Percentiles rank a stretch among this genome's conserved stretches.
These are phyloP conservation scores for Diceros bicornis DNA, from an alignment of 2,797 vertebrate species.

Conservation along the genomic window DNA sequence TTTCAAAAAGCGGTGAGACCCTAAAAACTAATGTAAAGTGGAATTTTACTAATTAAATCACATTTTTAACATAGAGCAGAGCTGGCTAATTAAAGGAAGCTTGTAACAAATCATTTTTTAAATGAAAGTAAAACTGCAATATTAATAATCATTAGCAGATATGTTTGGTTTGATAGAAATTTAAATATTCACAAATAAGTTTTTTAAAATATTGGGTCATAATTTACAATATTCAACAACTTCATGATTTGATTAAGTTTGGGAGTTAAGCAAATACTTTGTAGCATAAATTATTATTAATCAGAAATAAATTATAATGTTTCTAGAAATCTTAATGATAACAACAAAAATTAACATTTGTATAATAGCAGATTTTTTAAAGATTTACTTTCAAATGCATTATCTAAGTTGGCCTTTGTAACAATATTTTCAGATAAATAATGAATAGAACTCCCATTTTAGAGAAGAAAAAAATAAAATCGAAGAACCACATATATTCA, in stretches of 20 bases:
- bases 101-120: conserved; percentile 29
- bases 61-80: conserved; percentile 32
- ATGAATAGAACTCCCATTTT: conserved; percentile 50
- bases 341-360: conserved; percentile 57
- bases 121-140: conserved; percentile 27
- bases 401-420: conserved; percentile 33
- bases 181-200: conserved; percentile 58
- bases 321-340: background rate
- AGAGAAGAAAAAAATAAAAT: conserved; percentile 6
- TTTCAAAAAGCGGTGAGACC: conserved; percentile 33
- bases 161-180: conserved; percentile 51
- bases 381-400: conserved; percentile 1
- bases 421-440: background rate
- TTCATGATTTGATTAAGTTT: conserved; percentile 50
- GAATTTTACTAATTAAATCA: conserved; percentile 61
- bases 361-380: background rate
- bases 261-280: conserved; percentile 43
- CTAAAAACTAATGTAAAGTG: conserved; percentile 55
- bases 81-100: conserved; percentile 39
- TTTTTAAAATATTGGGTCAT: conserved; percentile 30
- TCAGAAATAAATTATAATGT: conserved; percentile 24
- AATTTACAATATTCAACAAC: conserved; percentile 17
- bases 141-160: conserved; percentile 59
- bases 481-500: background rate
- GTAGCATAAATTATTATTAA: conserved; percentile 41